These are phyloP conservation scores for Planiliza haematocheilus DNA, from an alignment of 2,113 vertebrate genomes.

Conservation along the genomic window DNA sequence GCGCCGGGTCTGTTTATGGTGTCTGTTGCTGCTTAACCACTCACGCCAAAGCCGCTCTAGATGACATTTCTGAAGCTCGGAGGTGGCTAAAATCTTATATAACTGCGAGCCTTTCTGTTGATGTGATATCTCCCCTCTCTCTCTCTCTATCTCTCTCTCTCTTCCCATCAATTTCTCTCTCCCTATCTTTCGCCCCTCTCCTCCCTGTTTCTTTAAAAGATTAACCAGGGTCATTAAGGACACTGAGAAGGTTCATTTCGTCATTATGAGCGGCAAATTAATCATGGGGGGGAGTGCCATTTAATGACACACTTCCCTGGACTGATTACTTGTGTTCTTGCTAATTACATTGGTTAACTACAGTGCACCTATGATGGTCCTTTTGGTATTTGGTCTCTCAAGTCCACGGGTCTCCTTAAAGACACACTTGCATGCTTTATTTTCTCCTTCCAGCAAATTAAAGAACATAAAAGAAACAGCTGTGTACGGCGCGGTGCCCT, in stretches of 20 bases:
- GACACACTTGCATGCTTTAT: slow-evolving; percentile 69
- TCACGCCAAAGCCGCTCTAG: slow-evolving; percentile 37
- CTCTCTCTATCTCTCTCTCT: slow-evolving; percentile 14
- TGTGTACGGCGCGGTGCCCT: slow-evolving; percentile 68
- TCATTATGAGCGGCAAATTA: slow-evolving; percentile 89
- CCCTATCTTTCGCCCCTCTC: slow-evolving; percentile 36
- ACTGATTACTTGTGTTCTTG: slow-evolving; percentile 89
- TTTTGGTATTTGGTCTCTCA: slow-evolving; percentile 76
- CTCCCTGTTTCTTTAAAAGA: slow-evolving; percentile 86
- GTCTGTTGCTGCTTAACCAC: slow-evolving; percentile 49
- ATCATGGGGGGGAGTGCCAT: slow-evolving; percentile 89
- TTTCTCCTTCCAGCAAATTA: slow-evolving; percentile 80
- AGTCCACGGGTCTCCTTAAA: slow-evolving; percentile 74
- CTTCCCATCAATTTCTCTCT: slow-evolving; percentile 21
- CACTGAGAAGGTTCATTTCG: slow-evolving; percentile 85
- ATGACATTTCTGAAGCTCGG: slow-evolving; percentile 19
- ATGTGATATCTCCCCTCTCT: slow-evolving; percentile 49
- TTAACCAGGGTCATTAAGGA: slow-evolving; percentile 88
- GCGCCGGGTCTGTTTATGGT: slow-evolving; percentile 34
- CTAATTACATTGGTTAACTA: slow-evolving; percentile 89
- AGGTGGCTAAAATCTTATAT: slow-evolving; percentile 33
- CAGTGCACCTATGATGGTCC: slow-evolving; percentile 81
- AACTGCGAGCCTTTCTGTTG: slow-evolving; percentile 24
- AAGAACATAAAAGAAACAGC: slow-evolving; percentile 81
- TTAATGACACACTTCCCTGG: slow-evolving; percentile 88